phyloP scores from a whole-genome alignment of 2,888 invertebrate species.

The Yponomeuta sedellus region DNA sequence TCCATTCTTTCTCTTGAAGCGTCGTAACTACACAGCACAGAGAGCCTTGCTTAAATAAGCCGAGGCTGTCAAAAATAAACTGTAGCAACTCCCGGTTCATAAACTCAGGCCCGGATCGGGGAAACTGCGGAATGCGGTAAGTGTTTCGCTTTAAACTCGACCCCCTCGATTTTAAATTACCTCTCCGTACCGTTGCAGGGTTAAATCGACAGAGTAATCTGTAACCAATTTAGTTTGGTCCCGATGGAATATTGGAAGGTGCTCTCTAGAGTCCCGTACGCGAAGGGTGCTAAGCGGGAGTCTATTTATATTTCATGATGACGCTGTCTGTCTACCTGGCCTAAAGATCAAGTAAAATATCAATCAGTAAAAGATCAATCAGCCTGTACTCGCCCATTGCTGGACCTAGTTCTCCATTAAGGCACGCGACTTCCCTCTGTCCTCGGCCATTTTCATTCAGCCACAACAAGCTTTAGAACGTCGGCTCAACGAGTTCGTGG shows the following conservation, averaged over 20 bases:
- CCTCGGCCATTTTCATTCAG: too few species aligned
- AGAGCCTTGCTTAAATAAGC: not conserved
- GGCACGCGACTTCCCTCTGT: too few species aligned
- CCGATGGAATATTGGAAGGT: conserved; percentile 47
- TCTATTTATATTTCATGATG: too few species aligned
- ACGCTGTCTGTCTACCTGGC: too few species aligned
- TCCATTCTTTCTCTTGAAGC: too few species aligned
- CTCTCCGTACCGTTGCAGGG: conserved; percentile 22
- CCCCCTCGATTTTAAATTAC: conserved; percentile 15
- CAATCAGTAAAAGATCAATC: too few species aligned
- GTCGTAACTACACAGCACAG: not conserved
- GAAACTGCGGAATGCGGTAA: conserved; percentile 11
- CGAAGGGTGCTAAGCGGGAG: too few species aligned
- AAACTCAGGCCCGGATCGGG: conserved; percentile 1
- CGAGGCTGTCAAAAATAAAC: not conserved
- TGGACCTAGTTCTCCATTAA: too few species aligned
- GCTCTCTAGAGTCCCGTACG: conserved; percentile 7
- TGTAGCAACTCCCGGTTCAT: not conserved
- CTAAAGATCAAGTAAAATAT: too few species aligned
- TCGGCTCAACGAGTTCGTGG: too few species aligned
- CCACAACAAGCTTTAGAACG: too few species aligned
- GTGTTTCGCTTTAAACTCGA: conserved; percentile 15
- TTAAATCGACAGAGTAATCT: conserved; percentile 64
- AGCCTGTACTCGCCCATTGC: too few species aligned
- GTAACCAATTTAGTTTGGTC: conserved; percentile 58